phyloP scores from a whole-genome alignment of 2,113 vertebrate genomes.

The Catharus minimus region DNA sequence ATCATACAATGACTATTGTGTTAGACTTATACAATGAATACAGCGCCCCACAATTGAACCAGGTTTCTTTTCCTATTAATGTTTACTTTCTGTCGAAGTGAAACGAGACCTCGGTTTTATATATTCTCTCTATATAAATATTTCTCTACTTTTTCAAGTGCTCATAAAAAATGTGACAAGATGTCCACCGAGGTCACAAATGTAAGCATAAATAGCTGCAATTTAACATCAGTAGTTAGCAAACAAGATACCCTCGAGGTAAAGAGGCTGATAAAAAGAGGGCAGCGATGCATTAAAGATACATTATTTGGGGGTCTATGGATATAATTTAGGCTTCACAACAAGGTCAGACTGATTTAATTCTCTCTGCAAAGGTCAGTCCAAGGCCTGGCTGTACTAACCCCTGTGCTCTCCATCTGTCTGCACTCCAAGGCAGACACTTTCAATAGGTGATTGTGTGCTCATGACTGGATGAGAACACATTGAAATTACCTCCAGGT shows the following conservation, averaged over 20 bases:
- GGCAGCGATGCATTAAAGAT: conserved; percentile 66
- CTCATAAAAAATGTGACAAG: conserved; percentile 54
- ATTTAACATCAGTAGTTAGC: conserved; percentile 64
- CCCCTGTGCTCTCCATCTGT: conserved; percentile 67
- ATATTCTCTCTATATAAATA: neutral
- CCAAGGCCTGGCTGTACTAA: conserved; percentile 69
- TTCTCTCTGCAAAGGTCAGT: conserved; percentile 70
- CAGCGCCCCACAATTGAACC: neutral
- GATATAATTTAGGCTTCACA: conserved; percentile 70
- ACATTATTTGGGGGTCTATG: conserved; percentile 66
- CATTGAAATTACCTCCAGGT: conserved; percentile 60
- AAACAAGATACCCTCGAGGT: conserved; percentile 64
- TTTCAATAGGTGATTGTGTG: conserved; percentile 75
- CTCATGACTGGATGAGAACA: conserved; percentile 64
- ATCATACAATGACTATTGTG: conserved; percentile 25
- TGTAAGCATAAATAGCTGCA: conserved; percentile 62
- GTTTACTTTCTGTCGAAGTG: conserved; percentile 30
- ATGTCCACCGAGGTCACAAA: conserved; percentile 58
- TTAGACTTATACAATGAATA: neutral
- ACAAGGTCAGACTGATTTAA: conserved; percentile 69
- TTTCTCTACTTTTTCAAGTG: conserved; percentile 24
- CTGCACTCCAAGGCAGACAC: conserved; percentile 60
- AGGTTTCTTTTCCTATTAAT: conserved; percentile 31
- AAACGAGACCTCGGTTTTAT: conserved; percentile 43
- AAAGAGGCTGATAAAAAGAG: conserved; percentile 63